phyloP scores from a whole-genome alignment of 1,140 invertebrate genomes.

The Pteromalus puparum region DNA sequence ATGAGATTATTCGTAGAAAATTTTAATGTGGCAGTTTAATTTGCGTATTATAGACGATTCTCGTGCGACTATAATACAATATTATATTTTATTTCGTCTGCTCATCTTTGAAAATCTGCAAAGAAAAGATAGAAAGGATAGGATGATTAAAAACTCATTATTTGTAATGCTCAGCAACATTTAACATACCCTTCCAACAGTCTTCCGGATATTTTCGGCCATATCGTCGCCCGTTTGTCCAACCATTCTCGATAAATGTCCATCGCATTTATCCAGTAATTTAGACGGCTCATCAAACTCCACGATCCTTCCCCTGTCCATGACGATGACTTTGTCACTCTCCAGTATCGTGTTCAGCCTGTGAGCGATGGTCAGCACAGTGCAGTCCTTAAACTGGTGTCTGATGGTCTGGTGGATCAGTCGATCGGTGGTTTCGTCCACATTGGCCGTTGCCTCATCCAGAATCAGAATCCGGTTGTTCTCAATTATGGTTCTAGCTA shows the following conservation, averaged over 20 bases:
- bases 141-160: background rate
- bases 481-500: slow-evolving; percentile 81
- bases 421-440: slow-evolving; percentile 79
- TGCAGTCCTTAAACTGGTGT: slow-evolving; percentile 73
- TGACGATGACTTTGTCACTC: slow-evolving; percentile 80
- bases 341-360: slow-evolving; percentile 77
- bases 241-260: slow-evolving; percentile 12
- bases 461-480: slow-evolving; percentile 82
- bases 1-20: too few relatives aligned
- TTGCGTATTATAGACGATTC: too few relatives aligned
- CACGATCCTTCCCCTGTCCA: slow-evolving; percentile 73
- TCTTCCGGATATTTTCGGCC: background rate
- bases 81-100: too few relatives aligned
- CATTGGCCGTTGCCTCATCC: slow-evolving; percentile 87
- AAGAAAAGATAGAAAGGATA: background rate
- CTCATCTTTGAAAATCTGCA: background rate
- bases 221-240: background rate
- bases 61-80: too few relatives aligned
- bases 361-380: slow-evolving; percentile 82
- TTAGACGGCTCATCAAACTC: slow-evolving; percentile 52
- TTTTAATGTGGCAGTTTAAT: too few relatives aligned
- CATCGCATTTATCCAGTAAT: background rate
- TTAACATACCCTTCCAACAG: background rate
- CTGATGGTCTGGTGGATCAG: slow-evolving; percentile 74
- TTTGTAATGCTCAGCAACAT: background rate